Conservation (phyloP, 2,113 vertebrate genomes). For the Boleophthalmus pectinirostris region DNA sequence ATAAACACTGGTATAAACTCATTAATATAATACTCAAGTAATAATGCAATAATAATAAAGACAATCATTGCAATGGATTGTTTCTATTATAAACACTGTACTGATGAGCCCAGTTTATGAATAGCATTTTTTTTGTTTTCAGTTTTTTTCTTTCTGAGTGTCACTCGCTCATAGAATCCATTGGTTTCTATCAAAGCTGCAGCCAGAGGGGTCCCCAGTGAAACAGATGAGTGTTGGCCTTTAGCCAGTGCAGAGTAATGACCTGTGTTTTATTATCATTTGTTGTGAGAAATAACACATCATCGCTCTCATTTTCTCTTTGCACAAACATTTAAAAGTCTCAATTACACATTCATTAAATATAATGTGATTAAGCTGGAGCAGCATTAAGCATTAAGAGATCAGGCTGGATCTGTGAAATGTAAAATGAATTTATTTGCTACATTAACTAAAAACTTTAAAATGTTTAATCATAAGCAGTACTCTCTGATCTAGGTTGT, state of each 20-base stretch:
- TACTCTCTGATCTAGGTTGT: not conserved
- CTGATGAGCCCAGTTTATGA: not conserved
- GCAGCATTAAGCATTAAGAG: slow-evolving; percentile 17
- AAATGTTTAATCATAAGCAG: not conserved
- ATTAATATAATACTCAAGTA: not conserved
- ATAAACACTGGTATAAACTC: not conserved
- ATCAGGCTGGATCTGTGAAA: slow-evolving; percentile 1
- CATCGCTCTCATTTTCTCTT: slow-evolving; percentile 52
- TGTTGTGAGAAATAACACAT: slow-evolving; percentile 34
- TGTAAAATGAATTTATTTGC: not conserved
- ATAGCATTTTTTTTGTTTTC: not conserved
- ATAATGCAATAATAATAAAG: not conserved
- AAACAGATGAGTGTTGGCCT: slow-evolving; percentile 61
- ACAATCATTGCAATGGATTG: not conserved
- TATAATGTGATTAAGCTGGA: slow-evolving; percentile 21
- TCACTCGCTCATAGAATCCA: slow-evolving; percentile 25
- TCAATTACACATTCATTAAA: slow-evolving; percentile 58
- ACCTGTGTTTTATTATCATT: slow-evolving; percentile 64
- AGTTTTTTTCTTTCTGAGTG: slow-evolving; percentile 18
- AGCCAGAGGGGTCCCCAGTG: slow-evolving; percentile 46
- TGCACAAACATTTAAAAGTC: slow-evolving; percentile 41
- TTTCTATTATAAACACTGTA: not conserved
- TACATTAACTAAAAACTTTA: not conserved
- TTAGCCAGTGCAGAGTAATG: slow-evolving; percentile 57
- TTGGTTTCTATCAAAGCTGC: slow-evolving; percentile 39